These are phyloP conservation scores for Lasioglossum zephyrum DNA, from an alignment of 2,888 invertebrate genomes.

Conservation along the genomic window DNA sequence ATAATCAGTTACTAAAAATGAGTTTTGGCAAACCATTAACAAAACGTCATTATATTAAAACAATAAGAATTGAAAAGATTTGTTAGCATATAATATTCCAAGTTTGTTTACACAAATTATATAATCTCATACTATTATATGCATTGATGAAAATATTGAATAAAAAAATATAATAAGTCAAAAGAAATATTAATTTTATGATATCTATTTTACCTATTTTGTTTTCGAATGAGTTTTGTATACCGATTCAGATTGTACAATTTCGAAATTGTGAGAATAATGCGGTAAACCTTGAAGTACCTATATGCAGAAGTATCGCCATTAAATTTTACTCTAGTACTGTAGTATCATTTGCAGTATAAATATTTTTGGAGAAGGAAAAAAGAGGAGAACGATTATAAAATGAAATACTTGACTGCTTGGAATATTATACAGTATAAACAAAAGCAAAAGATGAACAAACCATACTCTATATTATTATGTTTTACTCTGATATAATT, in stretches of 20 bases:
- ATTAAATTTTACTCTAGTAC: not conserved
- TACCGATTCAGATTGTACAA: not conserved
- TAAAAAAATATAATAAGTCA: not conserved
- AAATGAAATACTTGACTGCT: not conserved
- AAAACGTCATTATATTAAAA: not conserved
- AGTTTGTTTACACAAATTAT: not conserved
- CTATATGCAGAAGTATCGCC: constrained; percentile 8
- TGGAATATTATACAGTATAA: constrained; percentile 22
- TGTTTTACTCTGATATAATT: not conserved
- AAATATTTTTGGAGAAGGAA: constrained; percentile 1
- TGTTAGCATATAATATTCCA: not conserved
- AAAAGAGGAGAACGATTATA: not conserved
- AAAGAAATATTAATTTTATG: not conserved
- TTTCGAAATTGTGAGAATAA: not conserved
- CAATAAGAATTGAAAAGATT: not conserved
- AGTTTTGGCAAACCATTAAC: not conserved
- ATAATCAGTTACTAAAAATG: not conserved
- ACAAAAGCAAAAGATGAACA: constrained; percentile 8
- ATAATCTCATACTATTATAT: not conserved
- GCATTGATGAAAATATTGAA: not conserved
- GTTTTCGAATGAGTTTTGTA: not conserved
- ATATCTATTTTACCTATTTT: not conserved
- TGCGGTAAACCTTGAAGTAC: constrained; percentile 28
- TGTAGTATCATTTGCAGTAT: not conserved
- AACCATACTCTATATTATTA: not conserved